Percentiles rank a stretch among this genome's conserved stretches.
Evolutionary conservation across 2,113 vertebrate species (phyloP).

Genomic region (Sander lucioperca): DNA sequence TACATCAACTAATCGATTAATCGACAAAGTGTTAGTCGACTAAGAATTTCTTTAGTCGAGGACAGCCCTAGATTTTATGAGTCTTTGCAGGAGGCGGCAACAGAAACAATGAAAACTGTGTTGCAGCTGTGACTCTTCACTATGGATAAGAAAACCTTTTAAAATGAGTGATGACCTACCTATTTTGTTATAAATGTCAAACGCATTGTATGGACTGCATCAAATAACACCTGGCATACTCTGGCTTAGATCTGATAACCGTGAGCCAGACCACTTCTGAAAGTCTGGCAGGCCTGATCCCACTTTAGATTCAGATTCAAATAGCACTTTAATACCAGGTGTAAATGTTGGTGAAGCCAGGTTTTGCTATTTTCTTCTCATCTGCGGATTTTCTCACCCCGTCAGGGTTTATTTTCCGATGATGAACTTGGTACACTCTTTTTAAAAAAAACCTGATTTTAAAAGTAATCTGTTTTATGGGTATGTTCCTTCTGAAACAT

Average conservation of each 20-base stretch:
- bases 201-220: conserved; percentile 27
- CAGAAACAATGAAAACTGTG: conserved; percentile 28
- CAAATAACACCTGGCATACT: conserved; percentile 41
- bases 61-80: conserved; percentile 26
- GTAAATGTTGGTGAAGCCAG: conserved; percentile 35
- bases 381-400: neutral
- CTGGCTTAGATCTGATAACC: conserved; percentile 30
- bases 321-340: conserved; percentile 25
- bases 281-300: conserved; percentile 32
- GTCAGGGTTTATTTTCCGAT: neutral
- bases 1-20: too few relatives aligned
- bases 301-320: conserved; percentile 28
- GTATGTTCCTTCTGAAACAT: neutral
- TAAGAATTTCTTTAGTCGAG: too few relatives aligned
- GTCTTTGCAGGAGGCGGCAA: conserved; percentile 18
- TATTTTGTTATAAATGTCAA: conserved; percentile 42
- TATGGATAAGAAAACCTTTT: neutral
- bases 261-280: conserved; percentile 51
- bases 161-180: conserved; percentile 20
- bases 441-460: neutral
- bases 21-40: too few relatives aligned
- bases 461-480: neutral
- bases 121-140: conserved; percentile 9
- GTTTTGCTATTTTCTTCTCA: conserved; percentile 19
- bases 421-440: neutral